phyloP scores from a whole-genome alignment of 2,797 vertebrate genomes.

The Pantherophis vulpinus region DNA sequence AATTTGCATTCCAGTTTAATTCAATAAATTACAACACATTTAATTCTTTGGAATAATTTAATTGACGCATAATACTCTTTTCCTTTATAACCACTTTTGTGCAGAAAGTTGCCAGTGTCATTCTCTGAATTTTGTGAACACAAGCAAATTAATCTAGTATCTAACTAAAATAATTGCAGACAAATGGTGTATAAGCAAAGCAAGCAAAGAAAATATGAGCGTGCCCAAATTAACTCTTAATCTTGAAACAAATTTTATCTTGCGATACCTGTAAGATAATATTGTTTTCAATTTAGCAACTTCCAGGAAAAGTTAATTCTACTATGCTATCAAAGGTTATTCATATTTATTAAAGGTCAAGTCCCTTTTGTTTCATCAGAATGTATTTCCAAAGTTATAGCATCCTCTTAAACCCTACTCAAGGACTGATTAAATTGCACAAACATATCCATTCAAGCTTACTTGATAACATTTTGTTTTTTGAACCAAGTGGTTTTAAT shows the following conservation, averaged over 20 bases:
- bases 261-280: not conserved
- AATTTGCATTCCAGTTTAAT: constrained; percentile 30
- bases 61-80: constrained; percentile 11
- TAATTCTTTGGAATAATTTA: constrained; percentile 33
- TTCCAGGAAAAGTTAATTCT: not conserved
- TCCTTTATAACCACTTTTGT: constrained; percentile 9
- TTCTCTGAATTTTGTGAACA: not conserved
- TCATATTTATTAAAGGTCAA: not conserved
- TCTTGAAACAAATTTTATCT: not conserved
- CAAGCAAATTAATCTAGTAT: not conserved
- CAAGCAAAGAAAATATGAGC: not conserved
- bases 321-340: not conserved
- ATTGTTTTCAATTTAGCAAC: not conserved
- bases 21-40: constrained; percentile 18
- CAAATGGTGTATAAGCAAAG: not conserved
- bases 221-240: not conserved
- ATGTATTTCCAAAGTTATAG: not conserved
- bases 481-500: not conserved
- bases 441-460: not conserved
- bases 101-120: not conserved
- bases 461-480: not conserved
- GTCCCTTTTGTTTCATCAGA: not conserved
- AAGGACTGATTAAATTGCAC: not conserved
- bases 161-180: constrained; percentile 19
- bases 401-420: not conserved